Percentiles rank a stretch among this genome's conserved stretches.
Evolutionary conservation across 1,140 invertebrate genomes (phyloP).

Genomic region (Tetramorium parvispinum): DNA sequence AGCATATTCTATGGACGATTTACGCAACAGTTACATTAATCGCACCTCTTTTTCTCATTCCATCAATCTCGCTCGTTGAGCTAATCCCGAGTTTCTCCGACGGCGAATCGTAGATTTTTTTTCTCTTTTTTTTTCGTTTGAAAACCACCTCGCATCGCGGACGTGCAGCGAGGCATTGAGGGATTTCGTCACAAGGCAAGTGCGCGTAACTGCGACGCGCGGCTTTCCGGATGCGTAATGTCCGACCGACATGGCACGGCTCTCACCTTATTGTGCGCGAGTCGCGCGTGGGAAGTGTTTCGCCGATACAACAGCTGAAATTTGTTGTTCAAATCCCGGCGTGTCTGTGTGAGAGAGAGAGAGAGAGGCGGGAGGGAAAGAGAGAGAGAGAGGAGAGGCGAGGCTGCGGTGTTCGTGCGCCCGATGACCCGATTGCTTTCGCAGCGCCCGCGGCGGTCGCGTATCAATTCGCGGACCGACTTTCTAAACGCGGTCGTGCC

Average conservation of each 20-base stretch:
- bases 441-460: conserved; percentile 10
- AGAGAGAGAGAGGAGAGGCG: conserved; percentile 7
- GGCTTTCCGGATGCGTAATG: conserved; percentile 50
- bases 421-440: conserved; percentile 50
- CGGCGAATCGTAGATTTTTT: not conserved
- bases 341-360: not conserved
- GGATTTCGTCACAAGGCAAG: conserved; percentile 44
- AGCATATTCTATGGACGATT: not conserved
- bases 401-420: conserved; percentile 11
- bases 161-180: conserved; percentile 30
- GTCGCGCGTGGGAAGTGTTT: conserved; percentile 55
- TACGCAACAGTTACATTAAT: not conserved
- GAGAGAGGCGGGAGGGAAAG: no score
- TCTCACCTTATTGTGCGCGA: conserved; percentile 57
- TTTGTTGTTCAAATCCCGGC: conserved; percentile 27
- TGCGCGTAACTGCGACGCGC: conserved; percentile 37
- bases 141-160: not conserved
- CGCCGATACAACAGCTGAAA: conserved; percentile 47
- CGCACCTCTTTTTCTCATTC: not conserved
- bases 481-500: conserved; percentile 45
- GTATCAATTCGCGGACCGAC: conserved; percentile 33
- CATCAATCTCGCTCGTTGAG: not conserved
- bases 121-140: not conserved
- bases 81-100: not conserved
- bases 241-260: conserved; percentile 35